Conservation (phyloP, 1,140 invertebrate genomes). For the Sycobia sp. region DNA sequence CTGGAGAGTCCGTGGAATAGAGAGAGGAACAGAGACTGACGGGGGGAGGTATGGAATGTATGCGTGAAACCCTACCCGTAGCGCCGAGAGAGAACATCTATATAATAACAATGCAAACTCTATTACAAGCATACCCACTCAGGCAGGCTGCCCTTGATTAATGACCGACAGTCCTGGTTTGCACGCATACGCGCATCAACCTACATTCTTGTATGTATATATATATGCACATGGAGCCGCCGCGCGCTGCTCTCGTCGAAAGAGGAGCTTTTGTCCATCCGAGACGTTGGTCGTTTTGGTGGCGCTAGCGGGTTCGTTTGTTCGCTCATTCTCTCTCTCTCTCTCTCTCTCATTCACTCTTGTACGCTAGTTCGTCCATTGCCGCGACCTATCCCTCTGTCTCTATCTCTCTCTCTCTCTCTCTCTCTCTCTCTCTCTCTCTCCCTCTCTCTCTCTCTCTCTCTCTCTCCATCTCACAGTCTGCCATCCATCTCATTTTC, state of each 20-base stretch:
- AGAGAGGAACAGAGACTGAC: too few relatives aligned
- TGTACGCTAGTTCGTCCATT: background rate
- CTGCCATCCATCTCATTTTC: background rate
- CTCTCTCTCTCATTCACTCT: too few relatives aligned
- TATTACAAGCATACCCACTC: too few relatives aligned
- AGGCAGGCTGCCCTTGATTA: conserved; percentile 23
- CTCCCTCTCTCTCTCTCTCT: conserved; percentile 1
- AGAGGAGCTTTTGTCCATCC: background rate
- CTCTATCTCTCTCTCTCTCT: too few relatives aligned
- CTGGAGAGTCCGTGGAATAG: too few relatives aligned
- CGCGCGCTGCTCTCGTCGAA: background rate
- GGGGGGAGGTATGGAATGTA: too few relatives aligned
- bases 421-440: background rate
- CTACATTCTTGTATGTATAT: too few relatives aligned
- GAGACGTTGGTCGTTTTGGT: conserved; percentile 15
- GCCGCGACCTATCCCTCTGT: background rate
- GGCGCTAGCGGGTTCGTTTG: too few relatives aligned
- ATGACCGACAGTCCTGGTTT: conserved; percentile 17
- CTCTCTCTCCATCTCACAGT: background rate
- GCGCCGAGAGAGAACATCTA: too few relatives aligned
- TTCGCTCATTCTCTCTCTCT: background rate
- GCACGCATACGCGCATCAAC: conserved; percentile 15
- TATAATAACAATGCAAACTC: too few relatives aligned
- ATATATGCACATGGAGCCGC: background rate
- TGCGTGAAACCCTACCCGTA: too few relatives aligned